phyloP scores from a whole-genome alignment of 2,888 invertebrate genomes.

The Orgyia antiqua region DNA sequence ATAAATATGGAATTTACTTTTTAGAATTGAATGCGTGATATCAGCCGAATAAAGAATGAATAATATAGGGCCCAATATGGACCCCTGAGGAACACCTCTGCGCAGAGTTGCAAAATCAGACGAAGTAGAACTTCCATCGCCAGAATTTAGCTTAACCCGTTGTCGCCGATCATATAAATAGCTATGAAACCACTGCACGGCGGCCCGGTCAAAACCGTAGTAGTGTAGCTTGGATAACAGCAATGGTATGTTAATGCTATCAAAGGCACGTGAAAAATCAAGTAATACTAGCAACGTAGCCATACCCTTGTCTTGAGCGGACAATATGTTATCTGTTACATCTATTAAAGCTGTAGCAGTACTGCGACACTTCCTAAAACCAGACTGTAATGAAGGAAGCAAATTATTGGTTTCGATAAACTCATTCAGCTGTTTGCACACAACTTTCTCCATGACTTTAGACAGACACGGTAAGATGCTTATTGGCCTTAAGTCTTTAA shows the following conservation, averaged over 20 bases:
- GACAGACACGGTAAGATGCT: not conserved
- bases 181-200: not conserved
- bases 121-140: not conserved
- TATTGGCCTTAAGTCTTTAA: not conserved
- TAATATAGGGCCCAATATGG: constrained; percentile 1
- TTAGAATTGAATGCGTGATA: not conserved
- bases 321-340: not conserved
- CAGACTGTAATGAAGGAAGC: not conserved
- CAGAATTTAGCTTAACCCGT: not conserved
- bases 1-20: not conserved
- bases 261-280: constrained; percentile 1
- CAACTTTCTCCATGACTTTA: not conserved
- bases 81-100: constrained; percentile 3
- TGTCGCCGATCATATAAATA: not conserved
- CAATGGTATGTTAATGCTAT: not conserved
- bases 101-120: not conserved
- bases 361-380: not conserved
- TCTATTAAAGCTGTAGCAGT: not conserved
- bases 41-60: not conserved
- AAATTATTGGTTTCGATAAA: not conserved
- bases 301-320: not conserved
- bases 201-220: not conserved
- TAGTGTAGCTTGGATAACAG: not conserved
- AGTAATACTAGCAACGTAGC: not conserved
- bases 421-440: not conserved